Evolutionary conservation across 2,888 invertebrate species (phyloP), one percentile per base, ranked within the genome.

Genomic region (Drosophila pseudotakahashii): DNA sequence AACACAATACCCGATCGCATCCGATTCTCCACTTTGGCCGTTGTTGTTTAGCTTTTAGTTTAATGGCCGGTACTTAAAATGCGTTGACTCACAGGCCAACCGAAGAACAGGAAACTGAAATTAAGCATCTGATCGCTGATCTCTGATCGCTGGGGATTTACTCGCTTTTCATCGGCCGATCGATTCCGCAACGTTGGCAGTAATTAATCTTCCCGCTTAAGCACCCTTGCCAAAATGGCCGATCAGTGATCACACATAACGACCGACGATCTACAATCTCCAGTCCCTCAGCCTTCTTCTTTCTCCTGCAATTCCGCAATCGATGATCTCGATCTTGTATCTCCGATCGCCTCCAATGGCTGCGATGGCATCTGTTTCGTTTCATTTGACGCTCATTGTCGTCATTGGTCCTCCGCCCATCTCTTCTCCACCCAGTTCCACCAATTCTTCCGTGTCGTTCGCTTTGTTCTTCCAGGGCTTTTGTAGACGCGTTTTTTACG

Each of bases 331-430:
- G 26, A 48, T 50, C 16, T 7, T 14, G 57, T 44, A 60, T 60
- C 60, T 42, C 7, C 61, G n/a, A 36, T 50, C 37, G 14, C 47
- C 45, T 39, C 54, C 42, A 54, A 41, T 13, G 51, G 52, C n/a
- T 54, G 75, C 39, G 45, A 41, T 57, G 75, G 81, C 86, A 82
- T 90, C 90, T 90, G 90, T 81, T 90, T 90, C 77, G 53, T 88
- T 64, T 90, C 90, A 81, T 69, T 85, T 80, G 77, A 71, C 89
- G 76, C 81, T 72, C 77, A 80, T 79, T 90, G 89, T 90, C 90
- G 81, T 89, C 83, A 82, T 79, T 72, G 73, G 44, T 34, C 51
- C 26, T 41, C 45, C 52, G 32, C 42, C 51, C 36, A 23, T 36
- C 37, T 16, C 57, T 5, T 19, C 53, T 39, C 26, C 14, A 51